Conservation (phyloP, 2,888 invertebrate species). For the Diabrotica balteata region DNA sequence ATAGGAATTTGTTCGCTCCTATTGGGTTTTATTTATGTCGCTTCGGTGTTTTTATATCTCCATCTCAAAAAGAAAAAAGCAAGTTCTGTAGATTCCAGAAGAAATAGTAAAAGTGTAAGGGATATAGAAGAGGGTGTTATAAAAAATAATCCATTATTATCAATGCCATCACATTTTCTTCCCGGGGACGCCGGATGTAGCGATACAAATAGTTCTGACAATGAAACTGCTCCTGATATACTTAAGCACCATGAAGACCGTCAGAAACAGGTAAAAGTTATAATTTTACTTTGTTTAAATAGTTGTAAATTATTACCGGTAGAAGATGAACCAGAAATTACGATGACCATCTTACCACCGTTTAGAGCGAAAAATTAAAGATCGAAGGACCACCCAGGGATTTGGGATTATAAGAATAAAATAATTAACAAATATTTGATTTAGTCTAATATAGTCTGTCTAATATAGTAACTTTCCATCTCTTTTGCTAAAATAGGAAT, state of each 20-base stretch:
- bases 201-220: conserved; percentile 72
- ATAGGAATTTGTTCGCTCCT: conserved; percentile 84
- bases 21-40: conserved; percentile 87
- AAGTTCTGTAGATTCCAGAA: conserved; percentile 47
- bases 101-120: conserved; percentile 39
- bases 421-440: too few species aligned
- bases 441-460: too few species aligned
- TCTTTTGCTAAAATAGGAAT: too few species aligned
- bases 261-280: conserved; percentile 54
- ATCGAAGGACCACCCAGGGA: too few species aligned
- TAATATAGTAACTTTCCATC: too few species aligned
- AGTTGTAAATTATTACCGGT: too few species aligned
- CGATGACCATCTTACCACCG: too few species aligned
- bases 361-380: too few species aligned
- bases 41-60: conserved; percentile 83
- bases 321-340: too few species aligned
- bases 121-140: conserved; percentile 70
- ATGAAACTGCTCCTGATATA: conserved; percentile 66
- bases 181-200: conserved; percentile 57
- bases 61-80: conserved; percentile 71
- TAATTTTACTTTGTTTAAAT: too few species aligned
- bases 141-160: conserved; percentile 79
- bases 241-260: conserved; percentile 54
- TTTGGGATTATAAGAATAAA: too few species aligned
- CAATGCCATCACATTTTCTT: conserved; percentile 69